These are phyloP conservation scores for Antigone vipio DNA, from an alignment of 2,113 vertebrate genomes.

Conservation along the genomic window DNA sequence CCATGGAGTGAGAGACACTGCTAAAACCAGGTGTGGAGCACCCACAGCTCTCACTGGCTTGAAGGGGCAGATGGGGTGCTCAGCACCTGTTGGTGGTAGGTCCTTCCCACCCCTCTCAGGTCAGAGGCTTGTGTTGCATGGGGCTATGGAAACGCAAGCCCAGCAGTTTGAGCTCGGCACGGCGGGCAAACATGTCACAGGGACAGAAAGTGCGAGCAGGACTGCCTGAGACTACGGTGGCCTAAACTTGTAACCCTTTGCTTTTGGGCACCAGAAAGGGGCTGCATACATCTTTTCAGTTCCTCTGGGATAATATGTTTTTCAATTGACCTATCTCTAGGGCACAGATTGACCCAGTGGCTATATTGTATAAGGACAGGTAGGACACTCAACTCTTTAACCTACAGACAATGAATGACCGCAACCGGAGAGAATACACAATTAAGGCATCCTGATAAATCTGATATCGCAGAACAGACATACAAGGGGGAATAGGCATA, in stretches of 20 bases:
- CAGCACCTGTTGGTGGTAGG: background rate
- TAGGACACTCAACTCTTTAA: conserved; percentile 61
- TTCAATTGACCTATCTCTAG: conserved; percentile 21
- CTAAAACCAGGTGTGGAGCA: background rate
- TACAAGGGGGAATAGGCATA: background rate
- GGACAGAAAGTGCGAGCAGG: background rate
- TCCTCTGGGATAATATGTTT: background rate
- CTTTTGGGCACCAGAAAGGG: background rate
- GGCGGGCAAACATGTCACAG: background rate
- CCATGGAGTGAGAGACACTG: accelerated
- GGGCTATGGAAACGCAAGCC: background rate
- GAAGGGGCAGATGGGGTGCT: accelerated
- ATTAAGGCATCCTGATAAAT: conserved; percentile 56
- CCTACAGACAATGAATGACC: conserved; percentile 4
- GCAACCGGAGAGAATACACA: conserved; percentile 46
- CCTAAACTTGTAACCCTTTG: background rate
- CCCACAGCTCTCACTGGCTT: background rate
- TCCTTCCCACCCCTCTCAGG: background rate
- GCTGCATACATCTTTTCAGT: background rate
- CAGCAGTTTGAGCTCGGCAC: background rate
- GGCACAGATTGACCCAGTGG: background rate
- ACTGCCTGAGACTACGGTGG: background rate
- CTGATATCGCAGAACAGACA: background rate
- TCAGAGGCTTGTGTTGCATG: background rate
- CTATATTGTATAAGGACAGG: conserved; percentile 40